These are phyloP conservation scores for Drosophila sechellia DNA, from an alignment of 1,140 invertebrate genomes.

Conservation along the genomic window DNA sequence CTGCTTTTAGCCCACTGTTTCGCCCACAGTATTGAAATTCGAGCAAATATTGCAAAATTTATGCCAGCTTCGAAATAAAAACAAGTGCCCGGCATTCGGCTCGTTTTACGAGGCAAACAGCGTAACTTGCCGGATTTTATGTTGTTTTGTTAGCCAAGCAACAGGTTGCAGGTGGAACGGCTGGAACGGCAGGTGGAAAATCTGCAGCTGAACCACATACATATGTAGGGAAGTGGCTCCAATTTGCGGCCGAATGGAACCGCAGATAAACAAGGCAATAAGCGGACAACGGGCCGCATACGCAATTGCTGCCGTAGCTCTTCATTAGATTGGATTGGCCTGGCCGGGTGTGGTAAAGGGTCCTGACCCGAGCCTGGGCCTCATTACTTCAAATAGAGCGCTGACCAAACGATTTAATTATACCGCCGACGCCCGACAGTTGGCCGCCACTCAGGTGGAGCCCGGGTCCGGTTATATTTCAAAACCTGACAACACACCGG, in stretches of 20 bases:
- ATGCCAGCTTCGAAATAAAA: constrained; percentile 70
- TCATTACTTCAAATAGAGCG: constrained; percentile 78
- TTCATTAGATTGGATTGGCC: constrained; percentile 57
- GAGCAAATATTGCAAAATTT: constrained; percentile 68
- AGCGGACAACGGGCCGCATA: constrained; percentile 36
- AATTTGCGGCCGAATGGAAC: constrained; percentile 37
- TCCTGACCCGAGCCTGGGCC: constrained; percentile 24
- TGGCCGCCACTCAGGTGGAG: constrained; percentile 25
- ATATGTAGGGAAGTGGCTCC: constrained; percentile 8
- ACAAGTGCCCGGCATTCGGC: constrained; percentile 6
- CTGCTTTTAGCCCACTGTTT: constrained; percentile 24
- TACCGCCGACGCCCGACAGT: constrained; percentile 59
- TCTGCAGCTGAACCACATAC: neutral
- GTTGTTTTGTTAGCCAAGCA: constrained; percentile 58
- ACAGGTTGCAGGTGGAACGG: constrained; percentile 11
- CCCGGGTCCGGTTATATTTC: constrained; percentile 60
- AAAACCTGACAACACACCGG: constrained; percentile 49
- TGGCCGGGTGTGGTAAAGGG: constrained; percentile 18
- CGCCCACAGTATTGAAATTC: constrained; percentile 23
- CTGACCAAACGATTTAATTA: constrained; percentile 62
- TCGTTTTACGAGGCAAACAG: constrained; percentile 74
- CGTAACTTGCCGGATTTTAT: constrained; percentile 68
- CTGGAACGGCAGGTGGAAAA: neutral
- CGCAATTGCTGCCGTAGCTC: constrained; percentile 71
- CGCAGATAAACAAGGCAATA: constrained; percentile 75